Percentiles rank a stretch among this genome's conserved stretches.
phyloP scores from a whole-genome alignment of 2,113 vertebrate species.

The Sitta europaea region DNA sequence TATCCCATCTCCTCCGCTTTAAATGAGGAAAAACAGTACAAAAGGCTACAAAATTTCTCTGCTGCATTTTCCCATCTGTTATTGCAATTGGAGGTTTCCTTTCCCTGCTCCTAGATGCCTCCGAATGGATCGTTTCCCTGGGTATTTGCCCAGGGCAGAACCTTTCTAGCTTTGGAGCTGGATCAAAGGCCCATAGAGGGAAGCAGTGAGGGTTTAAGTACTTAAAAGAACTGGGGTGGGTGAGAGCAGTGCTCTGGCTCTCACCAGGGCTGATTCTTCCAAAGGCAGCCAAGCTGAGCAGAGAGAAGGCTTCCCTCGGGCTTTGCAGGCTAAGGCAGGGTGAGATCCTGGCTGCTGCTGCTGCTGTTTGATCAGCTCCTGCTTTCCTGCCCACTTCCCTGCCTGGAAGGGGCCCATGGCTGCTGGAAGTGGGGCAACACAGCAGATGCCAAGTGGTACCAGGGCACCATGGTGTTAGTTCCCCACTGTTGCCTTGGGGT shows the following conservation, averaged over 20 bases:
- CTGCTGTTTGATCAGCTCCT: neutral
- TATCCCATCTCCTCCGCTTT: neutral
- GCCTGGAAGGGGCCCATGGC: neutral
- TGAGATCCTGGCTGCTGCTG: neutral
- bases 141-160: neutral
- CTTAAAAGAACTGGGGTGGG: neutral
- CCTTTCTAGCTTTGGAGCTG: neutral
- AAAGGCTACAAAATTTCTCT: neutral
- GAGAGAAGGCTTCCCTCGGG: neutral
- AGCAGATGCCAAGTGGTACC: neutral
- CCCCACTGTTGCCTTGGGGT: neutral
- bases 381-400: neutral
- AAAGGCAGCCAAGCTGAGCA: neutral
- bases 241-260: neutral
- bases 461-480: neutral
- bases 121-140: accelerated
- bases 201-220: neutral
- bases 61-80: neutral
- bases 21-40: neutral
- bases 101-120: neutral
- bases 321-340: neutral
- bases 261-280: neutral
- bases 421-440: neutral
- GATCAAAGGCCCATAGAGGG: neutral
- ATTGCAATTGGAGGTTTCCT: neutral